These are phyloP conservation scores for Bombus terrestris DNA, from an alignment of 1,140 invertebrate genomes.

Conservation along the genomic window DNA sequence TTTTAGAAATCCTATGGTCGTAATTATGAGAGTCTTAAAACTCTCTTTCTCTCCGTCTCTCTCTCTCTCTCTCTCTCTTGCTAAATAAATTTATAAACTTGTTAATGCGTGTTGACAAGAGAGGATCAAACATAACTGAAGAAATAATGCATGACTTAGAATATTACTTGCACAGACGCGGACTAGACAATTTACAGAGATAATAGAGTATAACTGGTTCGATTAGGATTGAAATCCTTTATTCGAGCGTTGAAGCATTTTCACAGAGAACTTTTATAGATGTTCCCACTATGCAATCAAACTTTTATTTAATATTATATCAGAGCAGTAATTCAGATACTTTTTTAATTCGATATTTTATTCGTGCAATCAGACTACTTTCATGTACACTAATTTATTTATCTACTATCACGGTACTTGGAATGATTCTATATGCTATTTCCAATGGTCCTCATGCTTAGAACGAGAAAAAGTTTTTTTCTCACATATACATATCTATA, in stretches of 20 bases:
- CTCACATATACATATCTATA: conserved; percentile 43
- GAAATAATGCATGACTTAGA: conserved; percentile 61
- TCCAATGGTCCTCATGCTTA: conserved; percentile 62
- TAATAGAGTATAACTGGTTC: not conserved
- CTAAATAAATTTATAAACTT: conserved; percentile 31
- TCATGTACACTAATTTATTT: conserved; percentile 35
- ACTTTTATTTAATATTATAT: conserved; percentile 20
- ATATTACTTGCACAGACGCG: conserved; percentile 35
- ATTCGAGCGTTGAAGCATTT: not conserved
- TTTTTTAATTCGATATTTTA: conserved; percentile 18
- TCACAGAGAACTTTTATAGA: not conserved
- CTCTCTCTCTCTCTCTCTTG: not conserved
- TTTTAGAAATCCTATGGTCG: not conserved
- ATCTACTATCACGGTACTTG: conserved; percentile 23
- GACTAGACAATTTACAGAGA: conserved; percentile 59
- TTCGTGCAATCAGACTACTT: conserved; percentile 24
- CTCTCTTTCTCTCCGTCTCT: not conserved
- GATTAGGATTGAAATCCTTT: conserved; percentile 11
- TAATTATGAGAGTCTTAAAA: not conserved
- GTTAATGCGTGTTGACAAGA: conserved; percentile 31
- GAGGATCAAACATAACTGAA: conserved; percentile 49
- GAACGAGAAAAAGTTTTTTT: conserved; percentile 48
- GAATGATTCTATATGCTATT: conserved; percentile 52
- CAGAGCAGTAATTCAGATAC: not conserved
- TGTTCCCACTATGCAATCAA: not conserved